Percentiles rank a stretch among this genome's conserved stretches.
Conservation (phyloP, 1,140 invertebrate species). For the Pseudoatta argentina region DNA sequence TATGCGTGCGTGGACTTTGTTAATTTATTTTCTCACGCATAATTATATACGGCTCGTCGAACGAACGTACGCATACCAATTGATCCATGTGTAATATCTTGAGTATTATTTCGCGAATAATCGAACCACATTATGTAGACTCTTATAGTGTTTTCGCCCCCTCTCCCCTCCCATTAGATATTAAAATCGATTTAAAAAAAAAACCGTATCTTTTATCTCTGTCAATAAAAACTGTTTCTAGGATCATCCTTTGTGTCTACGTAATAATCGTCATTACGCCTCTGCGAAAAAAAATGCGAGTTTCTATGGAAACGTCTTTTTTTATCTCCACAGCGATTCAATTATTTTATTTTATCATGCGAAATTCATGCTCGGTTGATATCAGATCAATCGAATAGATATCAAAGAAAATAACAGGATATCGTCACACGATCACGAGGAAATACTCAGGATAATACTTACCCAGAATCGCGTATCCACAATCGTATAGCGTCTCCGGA, state of each 20-base stretch:
- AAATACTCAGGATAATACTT: conserved; percentile 6
- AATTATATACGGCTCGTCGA: conserved; percentile 52
- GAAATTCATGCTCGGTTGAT: background rate
- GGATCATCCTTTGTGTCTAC: conserved; percentile 67
- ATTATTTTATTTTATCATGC: conserved; percentile 23
- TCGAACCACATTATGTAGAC: conserved; percentile 68
- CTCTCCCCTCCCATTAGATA: conserved; percentile 53
- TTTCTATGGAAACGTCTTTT: background rate
- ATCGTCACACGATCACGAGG: background rate
- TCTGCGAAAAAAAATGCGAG: background rate
- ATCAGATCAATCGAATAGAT: background rate
- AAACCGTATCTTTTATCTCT: conserved; percentile 75
- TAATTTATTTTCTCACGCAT: conserved; percentile 67
- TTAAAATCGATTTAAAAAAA: conserved; percentile 68
- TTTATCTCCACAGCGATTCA: background rate
- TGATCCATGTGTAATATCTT: conserved; percentile 75
- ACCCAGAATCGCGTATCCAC: background rate
- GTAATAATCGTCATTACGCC: conserved; percentile 22
- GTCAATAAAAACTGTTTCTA: conserved; percentile 79
- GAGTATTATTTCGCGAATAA: conserved; percentile 79
- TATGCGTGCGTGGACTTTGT: conserved; percentile 48
- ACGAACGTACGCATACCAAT: conserved; percentile 38
- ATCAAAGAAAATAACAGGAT: background rate
- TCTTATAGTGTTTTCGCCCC: conserved; percentile 59
- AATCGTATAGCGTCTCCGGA: background rate